Evolutionary conservation across 2,888 invertebrate genomes (phyloP).

Genomic region (Napeogenes inachia): DNA sequence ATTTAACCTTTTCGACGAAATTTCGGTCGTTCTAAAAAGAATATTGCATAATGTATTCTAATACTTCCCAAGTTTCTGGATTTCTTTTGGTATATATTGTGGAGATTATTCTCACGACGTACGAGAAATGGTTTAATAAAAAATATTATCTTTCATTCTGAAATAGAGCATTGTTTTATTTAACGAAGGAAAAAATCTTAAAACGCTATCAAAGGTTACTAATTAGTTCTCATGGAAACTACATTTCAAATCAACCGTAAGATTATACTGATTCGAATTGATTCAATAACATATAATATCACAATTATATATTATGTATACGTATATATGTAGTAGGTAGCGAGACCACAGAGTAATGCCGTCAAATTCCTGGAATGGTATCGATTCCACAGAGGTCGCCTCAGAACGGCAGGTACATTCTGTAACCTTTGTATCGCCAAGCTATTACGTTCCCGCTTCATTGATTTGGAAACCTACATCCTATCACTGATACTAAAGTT

Average conservation of each 20-base stretch:
- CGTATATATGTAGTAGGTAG: no score
- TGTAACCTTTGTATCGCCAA: conserved; percentile 36
- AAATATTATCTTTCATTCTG: no score
- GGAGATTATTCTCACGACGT: no score
- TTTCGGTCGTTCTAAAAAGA: conserved; percentile 15
- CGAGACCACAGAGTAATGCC: neutral
- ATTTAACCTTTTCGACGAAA: conserved; percentile 19
- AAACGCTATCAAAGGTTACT: no score
- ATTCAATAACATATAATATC: no score
- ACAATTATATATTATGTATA: no score
- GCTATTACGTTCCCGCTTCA: conserved; percentile 46
- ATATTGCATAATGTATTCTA: conserved; percentile 8
- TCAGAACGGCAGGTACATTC: conserved; percentile 21
- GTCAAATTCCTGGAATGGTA: conserved; percentile 11
- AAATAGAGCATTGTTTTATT: no score
- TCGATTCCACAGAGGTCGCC: conserved; percentile 42
- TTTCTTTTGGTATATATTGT: neutral
- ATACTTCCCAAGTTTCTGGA: neutral
- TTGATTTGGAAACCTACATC: conserved; percentile 46
- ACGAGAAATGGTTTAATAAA: no score
- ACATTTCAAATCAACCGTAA: no score
- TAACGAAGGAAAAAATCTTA: no score
- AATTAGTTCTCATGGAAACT: no score
- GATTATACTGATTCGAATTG: no score
- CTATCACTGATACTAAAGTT: neutral